Percentiles rank a stretch among this genome's conserved stretches.
Evolutionary conservation across 1,140 invertebrate genomes (phyloP).

Genomic region (Cotesia glomerata): DNA sequence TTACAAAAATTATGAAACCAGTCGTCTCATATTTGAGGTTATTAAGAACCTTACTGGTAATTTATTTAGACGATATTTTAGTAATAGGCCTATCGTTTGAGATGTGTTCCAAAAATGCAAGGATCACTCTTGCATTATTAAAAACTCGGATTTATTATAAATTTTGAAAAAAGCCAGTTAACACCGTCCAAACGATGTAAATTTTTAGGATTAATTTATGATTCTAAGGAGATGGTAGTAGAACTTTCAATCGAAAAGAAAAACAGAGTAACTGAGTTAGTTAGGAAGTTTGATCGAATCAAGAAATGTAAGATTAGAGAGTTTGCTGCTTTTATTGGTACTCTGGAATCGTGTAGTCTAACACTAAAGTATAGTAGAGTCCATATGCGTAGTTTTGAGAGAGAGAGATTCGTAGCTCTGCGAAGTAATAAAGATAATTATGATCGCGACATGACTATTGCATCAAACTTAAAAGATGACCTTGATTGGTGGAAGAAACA

Average conservation of each 20-base stretch:
- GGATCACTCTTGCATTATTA: background rate
- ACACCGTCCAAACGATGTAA: background rate
- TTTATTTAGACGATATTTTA: background rate
- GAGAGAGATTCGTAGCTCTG: constrained; percentile 18
- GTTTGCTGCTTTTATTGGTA: constrained; percentile 1
- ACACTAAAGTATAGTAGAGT: constrained; percentile 3
- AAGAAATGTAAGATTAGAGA: background rate
- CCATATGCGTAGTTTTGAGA: constrained; percentile 12
- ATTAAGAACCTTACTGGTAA: constrained; percentile 4
- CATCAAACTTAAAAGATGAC: too few species aligned
- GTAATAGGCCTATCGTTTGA: background rate
- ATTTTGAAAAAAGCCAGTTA: background rate
- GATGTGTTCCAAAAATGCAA: background rate
- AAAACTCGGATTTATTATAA: constrained; percentile 2
- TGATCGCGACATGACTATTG: constrained; percentile 21
- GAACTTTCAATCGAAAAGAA: background rate
- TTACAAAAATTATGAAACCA: too few species aligned
- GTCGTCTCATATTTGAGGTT: too few species aligned
- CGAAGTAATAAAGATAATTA: constrained; percentile 15
- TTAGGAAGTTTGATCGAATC: background rate
- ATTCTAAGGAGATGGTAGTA: background rate
- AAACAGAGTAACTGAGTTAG: background rate
- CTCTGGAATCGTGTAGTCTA: background rate
- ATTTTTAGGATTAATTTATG: too few species aligned
- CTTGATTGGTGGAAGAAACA: too few species aligned